These are phyloP conservation scores for Melospiza melodia DNA, from an alignment of 2,113 vertebrate species.

Conservation along the genomic window DNA sequence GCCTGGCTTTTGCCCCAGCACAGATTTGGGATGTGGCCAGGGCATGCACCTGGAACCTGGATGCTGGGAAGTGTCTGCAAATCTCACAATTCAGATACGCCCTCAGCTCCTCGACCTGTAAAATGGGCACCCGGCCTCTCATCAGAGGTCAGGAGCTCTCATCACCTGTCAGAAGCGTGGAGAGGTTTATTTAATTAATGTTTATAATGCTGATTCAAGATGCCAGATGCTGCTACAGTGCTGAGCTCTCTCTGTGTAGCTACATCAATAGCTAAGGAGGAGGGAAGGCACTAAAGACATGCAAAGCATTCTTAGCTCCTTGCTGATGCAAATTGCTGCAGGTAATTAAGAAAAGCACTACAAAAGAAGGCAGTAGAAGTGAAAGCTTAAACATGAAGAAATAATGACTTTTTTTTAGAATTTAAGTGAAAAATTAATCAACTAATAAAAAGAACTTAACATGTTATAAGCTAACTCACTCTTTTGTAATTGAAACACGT, in stretches of 20 bases:
- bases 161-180: constrained; percentile 17
- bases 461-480: constrained; percentile 14
- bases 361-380: constrained; percentile 25
- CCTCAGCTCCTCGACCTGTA: not conserved
- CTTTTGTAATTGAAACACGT: constrained; percentile 40
- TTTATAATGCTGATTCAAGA: constrained; percentile 1
- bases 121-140: not conserved
- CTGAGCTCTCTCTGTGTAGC: not conserved
- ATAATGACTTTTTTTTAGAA: constrained; percentile 42
- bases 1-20: constrained; percentile 20
- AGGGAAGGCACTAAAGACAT: constrained; percentile 44
- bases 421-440: constrained; percentile 63
- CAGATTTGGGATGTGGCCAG: constrained; percentile 15
- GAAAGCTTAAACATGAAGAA: constrained; percentile 33
- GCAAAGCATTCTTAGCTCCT: constrained; percentile 43
- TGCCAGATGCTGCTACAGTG: constrained; percentile 20
- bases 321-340: constrained; percentile 42
- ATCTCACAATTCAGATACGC: not conserved
- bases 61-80: not conserved
- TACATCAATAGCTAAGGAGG: constrained; percentile 21
- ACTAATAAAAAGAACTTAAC: constrained; percentile 55
- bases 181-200: constrained; percentile 54
- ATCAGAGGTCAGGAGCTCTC: not conserved
- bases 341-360: constrained; percentile 61
- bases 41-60: not conserved